These are phyloP conservation scores for Idaea dimidiata DNA, from an alignment of 2,888 invertebrate species.

Conservation along the genomic window DNA sequence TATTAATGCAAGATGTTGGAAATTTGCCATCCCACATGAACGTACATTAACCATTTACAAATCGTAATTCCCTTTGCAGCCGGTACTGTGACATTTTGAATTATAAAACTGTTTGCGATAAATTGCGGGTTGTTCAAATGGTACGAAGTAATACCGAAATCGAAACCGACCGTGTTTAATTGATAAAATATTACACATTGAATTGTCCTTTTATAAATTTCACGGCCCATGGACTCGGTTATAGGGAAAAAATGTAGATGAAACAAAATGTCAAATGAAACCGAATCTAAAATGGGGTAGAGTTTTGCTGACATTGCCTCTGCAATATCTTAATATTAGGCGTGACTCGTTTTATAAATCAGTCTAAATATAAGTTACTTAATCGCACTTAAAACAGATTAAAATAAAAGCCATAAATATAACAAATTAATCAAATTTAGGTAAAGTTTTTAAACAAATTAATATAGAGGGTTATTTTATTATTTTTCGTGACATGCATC, in stretches of 20 bases:
- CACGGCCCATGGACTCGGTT: slow-evolving; percentile 62
- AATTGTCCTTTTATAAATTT: slow-evolving; percentile 69
- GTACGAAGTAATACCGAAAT: slow-evolving; percentile 58
- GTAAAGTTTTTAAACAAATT: too few relatives aligned
- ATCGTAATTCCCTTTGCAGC: slow-evolving; percentile 44
- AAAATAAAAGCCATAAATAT: not conserved
- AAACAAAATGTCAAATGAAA: slow-evolving; percentile 67
- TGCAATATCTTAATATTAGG: not conserved
- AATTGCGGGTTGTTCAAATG: slow-evolving; percentile 62
- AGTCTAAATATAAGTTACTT: not conserved
- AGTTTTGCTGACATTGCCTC: slow-evolving; percentile 18
- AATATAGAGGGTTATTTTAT: too few relatives aligned
- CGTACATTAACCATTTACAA: slow-evolving; percentile 42
- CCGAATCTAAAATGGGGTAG: slow-evolving; percentile 52
- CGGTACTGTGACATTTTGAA: slow-evolving; percentile 53
- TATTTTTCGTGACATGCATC: too few relatives aligned
- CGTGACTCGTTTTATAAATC: not conserved
- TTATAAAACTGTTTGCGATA: slow-evolving; percentile 56
- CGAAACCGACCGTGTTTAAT: slow-evolving; percentile 69
- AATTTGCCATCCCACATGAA: slow-evolving; percentile 36
- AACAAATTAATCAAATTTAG: too few relatives aligned
- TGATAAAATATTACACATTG: slow-evolving; percentile 71
- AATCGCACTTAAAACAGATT: slow-evolving; percentile 8
- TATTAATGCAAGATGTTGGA: slow-evolving; percentile 26
- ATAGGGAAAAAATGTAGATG: slow-evolving; percentile 72